These are phyloP conservation scores for Elephantulus edwardii DNA, from an alignment of 2,113 vertebrate genomes.

Conservation along the genomic window DNA sequence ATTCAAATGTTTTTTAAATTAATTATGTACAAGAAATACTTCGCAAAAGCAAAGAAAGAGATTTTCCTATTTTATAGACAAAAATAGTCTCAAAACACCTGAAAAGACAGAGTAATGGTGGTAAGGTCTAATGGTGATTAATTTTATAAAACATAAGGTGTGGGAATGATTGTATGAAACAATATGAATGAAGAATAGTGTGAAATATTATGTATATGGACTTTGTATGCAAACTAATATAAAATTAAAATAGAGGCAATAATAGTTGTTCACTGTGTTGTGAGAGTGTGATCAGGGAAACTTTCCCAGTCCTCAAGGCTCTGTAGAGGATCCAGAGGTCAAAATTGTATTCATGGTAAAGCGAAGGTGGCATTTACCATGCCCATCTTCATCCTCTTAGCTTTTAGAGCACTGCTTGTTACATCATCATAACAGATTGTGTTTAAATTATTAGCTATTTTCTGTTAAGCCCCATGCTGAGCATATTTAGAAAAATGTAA, in stretches of 20 bases:
- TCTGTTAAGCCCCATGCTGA: neutral
- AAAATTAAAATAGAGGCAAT: too few species aligned
- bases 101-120: too few species aligned
- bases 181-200: too few species aligned
- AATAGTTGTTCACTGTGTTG: neutral
- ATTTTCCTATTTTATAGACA: neutral
- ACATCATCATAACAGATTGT: neutral
- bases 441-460: neutral
- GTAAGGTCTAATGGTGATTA: too few species aligned
- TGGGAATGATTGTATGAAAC: too few species aligned
- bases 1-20: neutral
- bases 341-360: neutral
- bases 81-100: slow-evolving; percentile 5
- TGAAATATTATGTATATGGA: too few species aligned
- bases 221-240: too few species aligned
- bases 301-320: neutral
- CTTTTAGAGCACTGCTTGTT: neutral
- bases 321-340: neutral
- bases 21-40: neutral
- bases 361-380: neutral
- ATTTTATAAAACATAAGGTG: too few species aligned
- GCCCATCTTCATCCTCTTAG: neutral
- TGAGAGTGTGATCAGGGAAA: neutral
- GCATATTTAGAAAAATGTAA: neutral
- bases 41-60: neutral